phyloP scores from a whole-genome alignment of 2,113 vertebrate species.

The Origma solitaria region DNA sequence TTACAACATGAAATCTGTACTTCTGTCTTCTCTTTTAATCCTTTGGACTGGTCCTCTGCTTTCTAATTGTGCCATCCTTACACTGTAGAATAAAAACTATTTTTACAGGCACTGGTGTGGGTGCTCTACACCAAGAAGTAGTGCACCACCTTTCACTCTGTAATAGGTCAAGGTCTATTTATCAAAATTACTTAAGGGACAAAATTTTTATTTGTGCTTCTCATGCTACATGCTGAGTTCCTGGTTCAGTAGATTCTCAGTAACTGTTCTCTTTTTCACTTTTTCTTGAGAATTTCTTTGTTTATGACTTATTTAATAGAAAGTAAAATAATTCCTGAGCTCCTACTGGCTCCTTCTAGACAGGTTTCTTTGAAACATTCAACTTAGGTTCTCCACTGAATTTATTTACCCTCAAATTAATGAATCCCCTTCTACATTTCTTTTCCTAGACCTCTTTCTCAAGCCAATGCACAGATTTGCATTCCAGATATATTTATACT shows the following conservation, averaged over 20 bases:
- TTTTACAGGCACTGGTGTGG: background rate
- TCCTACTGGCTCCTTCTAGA: background rate
- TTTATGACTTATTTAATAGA: background rate
- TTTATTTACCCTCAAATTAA: background rate
- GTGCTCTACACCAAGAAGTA: background rate
- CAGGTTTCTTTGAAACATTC: background rate
- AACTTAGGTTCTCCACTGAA: background rate
- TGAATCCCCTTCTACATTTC: background rate
- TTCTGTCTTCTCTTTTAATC: background rate
- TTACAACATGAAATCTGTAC: background rate
- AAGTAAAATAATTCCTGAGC: background rate
- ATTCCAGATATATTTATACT: background rate
- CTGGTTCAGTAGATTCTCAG: background rate
- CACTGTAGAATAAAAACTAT: background rate
- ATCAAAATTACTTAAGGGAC: background rate
- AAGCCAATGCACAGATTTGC: background rate
- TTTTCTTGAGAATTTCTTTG: background rate
- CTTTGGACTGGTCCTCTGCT: background rate
- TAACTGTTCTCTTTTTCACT: background rate
- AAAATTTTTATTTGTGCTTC: background rate
- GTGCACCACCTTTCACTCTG: background rate
- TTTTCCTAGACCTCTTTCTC: background rate
- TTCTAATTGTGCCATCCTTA: background rate
- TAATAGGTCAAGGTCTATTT: background rate
- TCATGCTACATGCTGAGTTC: background rate